Evolutionary conservation across 1,140 invertebrate genomes (phyloP), one percentile per base, ranked within the genome.

Genomic region (Trinorchestia longiramus): DNA sequence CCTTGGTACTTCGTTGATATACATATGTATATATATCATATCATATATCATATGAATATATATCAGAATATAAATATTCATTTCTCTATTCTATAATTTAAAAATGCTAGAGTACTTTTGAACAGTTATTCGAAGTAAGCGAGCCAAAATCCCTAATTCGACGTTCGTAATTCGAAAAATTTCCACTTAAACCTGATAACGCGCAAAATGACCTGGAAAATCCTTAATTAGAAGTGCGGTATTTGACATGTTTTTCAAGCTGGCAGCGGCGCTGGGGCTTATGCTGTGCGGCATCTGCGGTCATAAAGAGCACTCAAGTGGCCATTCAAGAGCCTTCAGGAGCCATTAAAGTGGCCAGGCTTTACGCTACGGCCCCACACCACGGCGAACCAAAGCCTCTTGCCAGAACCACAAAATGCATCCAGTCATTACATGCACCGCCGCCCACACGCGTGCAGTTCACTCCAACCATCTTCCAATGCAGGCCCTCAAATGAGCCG

Each of bases 341-440:
- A 91, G 88, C 88, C 88, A 91, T 91, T 91, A 91, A 91, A 91
- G 88, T 91, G 88, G 88, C 88, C 41, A 91, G 88, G 88, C 88
- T 91, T 91, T 91, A 91, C 88, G 88, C 88, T 91, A 91, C 41
- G 88, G 28, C 88, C 87, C 88, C 41, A 91, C 41, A 42, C 41
- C 28, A 91, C 88, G 88, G 88, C 88, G 43, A 91, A 43, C 88
- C 88, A 91, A 42, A 91, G 88, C 62, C 62, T 77, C 62, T 19
- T 28, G 62, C 62, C 41, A 43, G 43, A 91, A 91, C 88, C 88
- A 91, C 88, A 91, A 91, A 91, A 91, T 77, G 62, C 62, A 77
- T 77, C 62, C 62, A 77, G 62, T 77, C 62, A 28, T 36, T 23
- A 36, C 62, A 77, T 36, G 62, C 62, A 77, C 62, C 28, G 28